Evolutionary conservation across 2,888 invertebrate species (phyloP).

Genomic region (Colostygia pectinataria): DNA sequence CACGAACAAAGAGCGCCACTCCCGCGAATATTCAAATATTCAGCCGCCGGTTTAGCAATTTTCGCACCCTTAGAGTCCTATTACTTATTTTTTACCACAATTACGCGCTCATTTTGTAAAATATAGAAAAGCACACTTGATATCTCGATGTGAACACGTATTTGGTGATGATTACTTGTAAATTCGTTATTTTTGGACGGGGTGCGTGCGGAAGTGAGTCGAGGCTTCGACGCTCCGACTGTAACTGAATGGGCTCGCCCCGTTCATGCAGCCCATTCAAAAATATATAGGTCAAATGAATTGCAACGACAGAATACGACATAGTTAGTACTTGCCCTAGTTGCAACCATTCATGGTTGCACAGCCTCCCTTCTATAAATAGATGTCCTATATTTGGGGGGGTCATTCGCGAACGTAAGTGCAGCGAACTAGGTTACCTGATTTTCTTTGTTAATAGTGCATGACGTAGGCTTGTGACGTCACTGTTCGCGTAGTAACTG

Average conservation of each 20-base stretch:
- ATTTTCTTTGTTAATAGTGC: conserved; percentile 73
- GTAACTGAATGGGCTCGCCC: conserved; percentile 78
- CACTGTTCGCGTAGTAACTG: conserved; percentile 32
- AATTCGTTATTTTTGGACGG: conserved; percentile 25
- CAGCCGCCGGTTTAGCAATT: conserved; percentile 39
- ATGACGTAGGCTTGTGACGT: conserved; percentile 76
- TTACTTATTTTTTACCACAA: conserved; percentile 19
- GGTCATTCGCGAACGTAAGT: conserved; percentile 76
- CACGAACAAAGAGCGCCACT: conserved; percentile 39
- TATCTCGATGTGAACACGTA: conserved; percentile 7
- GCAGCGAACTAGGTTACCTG: conserved; percentile 80
- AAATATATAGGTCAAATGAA: conserved; percentile 81
- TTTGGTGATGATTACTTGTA: conserved; percentile 11
- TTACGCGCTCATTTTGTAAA: conserved; percentile 5
- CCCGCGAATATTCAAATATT: conserved; percentile 60
- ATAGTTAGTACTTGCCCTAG: conserved; percentile 56
- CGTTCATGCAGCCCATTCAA: conserved; percentile 81
- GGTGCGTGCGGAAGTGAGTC: conserved; percentile 61
- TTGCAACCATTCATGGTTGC: conserved; percentile 73
- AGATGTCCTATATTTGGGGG: conserved; percentile 79
- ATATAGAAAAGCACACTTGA: conserved; percentile 6
- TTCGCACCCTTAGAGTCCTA: conserved; percentile 27
- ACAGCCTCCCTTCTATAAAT: conserved; percentile 70
- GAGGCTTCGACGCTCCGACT: conserved; percentile 66
- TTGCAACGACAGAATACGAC: conserved; percentile 53